Base-by-base conservation (phyloP, 2,888 invertebrate species). In the Patella pellucida region DNA sequence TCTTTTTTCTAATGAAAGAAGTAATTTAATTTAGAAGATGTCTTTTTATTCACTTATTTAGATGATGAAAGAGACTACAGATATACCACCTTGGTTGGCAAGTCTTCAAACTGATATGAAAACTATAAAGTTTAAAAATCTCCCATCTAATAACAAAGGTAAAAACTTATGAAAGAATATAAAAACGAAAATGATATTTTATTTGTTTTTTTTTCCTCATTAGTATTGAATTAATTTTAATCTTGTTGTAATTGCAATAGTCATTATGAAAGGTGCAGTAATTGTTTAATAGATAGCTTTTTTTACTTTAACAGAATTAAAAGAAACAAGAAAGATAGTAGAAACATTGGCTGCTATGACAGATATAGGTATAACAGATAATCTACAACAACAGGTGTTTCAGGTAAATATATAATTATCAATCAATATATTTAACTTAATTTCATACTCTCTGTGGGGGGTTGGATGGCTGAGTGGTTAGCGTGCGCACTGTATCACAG, bases 341-440 rank as follows among this genome's bases (percentile, higher is more conserved):
- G 73, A 77, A 50, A 86, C 86, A 2, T 75, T 83, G 71, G 79
- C 81, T 19, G 87, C 87, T 14, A 84, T 87, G 83, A 80, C 79
- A 31, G 83, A 85, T 31, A 83, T 87, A 41, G 87, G 87, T 15
- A 70, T 88, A 15, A 62, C 79, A 14, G 74, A 77, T 12, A 74
- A 74, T 4, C 77, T 73, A 11, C 85, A 85, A 72, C 72, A 78
- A 16, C 52, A 81, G 23, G 78, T 87, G 52, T 82, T 85, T 69
- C 79, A 85, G 86, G 86, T 86, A 72, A 12, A 72, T 41, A 3
- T 5, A 41, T n/a, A 19, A 5, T 7, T 16, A 41, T 72, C 50
- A 62, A 71, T 19, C 15, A 62, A 27, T 51, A 27, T 27, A 16
- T 41, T 41, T 9, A 41, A 41, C 41, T 41, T 9, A 9, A 9